Evolutionary conservation across 2,888 invertebrate species (phyloP), one percentile per base, ranked within the genome.

Genomic region (Drosophila sordidula): DNA sequence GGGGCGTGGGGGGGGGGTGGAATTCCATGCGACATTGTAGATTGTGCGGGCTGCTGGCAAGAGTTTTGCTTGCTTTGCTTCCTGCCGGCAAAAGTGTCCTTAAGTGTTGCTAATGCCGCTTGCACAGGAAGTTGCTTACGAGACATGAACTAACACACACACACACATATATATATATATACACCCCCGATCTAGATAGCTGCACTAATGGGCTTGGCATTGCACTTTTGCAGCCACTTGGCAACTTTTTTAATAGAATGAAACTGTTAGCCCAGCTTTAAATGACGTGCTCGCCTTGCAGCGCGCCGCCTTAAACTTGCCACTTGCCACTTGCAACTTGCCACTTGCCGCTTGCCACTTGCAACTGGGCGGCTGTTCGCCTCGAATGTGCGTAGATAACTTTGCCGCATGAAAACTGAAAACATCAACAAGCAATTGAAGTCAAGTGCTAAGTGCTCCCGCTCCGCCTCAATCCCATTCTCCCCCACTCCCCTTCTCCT

Each of bases 61-160:
- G 87, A 67, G 76, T 68, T 87, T 78, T 79, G 82, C 82, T 85
- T 69, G 85, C 72, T 75, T 71, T 79, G 73, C 82, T 81, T 85
- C 85, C 79, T 75, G 75, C 72, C 74, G 75, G 72, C 75, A 82
- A 83, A 83, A 83, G 83, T 85, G 87, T 83, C 87, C 83, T 87
- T 87, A 85, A 83, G 85, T 83, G 82, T 79, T 83, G 83, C 85
- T 83, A 87, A 83, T 87, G 87, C 81, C 63, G 70, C 74, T 70
- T 70, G 78, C 84, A 69, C 81, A 82, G 81, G 83, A 87, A 87
- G 79, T 87, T 83, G 87, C 85, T 77, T 79, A 87, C 87, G 81
- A 87, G 81, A 80, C 67, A 87, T 61, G 64, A 64, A 66, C 75
- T 56, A 50, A 55, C 47, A 65, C 54, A 57, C 54, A 70, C 11